Evolutionary conservation across 2,888 invertebrate species (phyloP), one percentile per base, ranked within the genome.

Genomic region (Drosophila quasianomalipes): DNA sequence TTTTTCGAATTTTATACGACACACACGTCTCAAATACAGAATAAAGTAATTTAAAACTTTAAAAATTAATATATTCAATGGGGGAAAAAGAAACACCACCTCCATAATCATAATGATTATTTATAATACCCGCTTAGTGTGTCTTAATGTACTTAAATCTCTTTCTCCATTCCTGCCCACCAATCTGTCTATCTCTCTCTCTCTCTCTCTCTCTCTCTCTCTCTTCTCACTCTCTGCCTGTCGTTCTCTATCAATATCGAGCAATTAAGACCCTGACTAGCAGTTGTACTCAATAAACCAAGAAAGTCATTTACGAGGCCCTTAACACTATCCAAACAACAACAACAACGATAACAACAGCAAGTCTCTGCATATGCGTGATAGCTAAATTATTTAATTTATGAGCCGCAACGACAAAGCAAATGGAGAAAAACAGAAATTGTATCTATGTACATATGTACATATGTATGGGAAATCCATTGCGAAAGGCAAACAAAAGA

Each of bases 301-400:
- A 83, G 76, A 81, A 86, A 82, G 76, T 81, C 76, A 85, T 83
- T 87, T 82, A 78, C 76, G 84, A 79, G 77, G 66, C 83, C 79
- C 79, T 90, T 89, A 78, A 78, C 85, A 82, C 85, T 64, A 81
- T 66, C 54, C 54, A 61, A 49, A 64, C 44, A 31, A 35, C n/a
- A 35, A 71, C 37, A 28, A 47, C 61, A 52, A 61, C 37, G 22
- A 47, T 31, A 31, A 64, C n/a, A 63, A 53, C 64, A 75, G 59
- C 65, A 62, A 52, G 57, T 58, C 71, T 60, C 30, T 44, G 64
- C 54, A 62, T 63, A 68, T 68, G 47, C 57, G 57, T 63, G 57
- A 74, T 74, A 75, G 72, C 68, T 89, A 79, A 89, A 90, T 87
- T 90, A 90, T 90, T 82, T 86, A 90, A 90, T 87, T 87, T 90